Conservation (phyloP, 2,113 vertebrate genomes). For the Ameiurus melas region DNA sequence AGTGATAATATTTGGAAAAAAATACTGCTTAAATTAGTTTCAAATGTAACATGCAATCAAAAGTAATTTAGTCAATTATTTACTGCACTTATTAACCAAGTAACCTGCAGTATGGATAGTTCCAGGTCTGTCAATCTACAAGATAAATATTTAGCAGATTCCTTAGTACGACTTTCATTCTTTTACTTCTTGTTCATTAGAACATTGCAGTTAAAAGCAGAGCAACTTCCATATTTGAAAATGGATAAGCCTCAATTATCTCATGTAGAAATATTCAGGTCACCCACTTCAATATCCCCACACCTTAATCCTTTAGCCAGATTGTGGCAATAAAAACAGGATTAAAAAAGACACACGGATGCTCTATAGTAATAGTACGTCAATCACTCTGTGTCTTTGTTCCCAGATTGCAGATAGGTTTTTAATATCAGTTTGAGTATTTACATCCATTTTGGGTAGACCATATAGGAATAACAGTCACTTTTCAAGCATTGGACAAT, state of each 20-base stretch:
- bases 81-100: background rate
- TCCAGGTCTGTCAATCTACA: background rate
- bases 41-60: background rate
- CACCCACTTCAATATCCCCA: background rate
- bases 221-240: background rate
- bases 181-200: too few relatives aligned
- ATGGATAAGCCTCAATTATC: background rate
- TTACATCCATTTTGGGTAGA: background rate
- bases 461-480: background rate
- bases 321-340: background rate
- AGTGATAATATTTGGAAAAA: too few relatives aligned
- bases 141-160: too few relatives aligned
- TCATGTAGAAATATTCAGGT: background rate
- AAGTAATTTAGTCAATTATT: background rate
- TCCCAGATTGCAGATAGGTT: background rate
- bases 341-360: background rate
- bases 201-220: background rate
- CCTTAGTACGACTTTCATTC: too few relatives aligned
- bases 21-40: background rate
- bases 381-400: background rate
- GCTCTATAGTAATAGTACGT: background rate
- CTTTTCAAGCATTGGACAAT: background rate
- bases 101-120: background rate
- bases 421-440: background rate
- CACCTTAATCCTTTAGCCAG: background rate